These are phyloP conservation scores for Alauda arvensis DNA, from an alignment of 2,797 vertebrate genomes.

Conservation along the genomic window DNA sequence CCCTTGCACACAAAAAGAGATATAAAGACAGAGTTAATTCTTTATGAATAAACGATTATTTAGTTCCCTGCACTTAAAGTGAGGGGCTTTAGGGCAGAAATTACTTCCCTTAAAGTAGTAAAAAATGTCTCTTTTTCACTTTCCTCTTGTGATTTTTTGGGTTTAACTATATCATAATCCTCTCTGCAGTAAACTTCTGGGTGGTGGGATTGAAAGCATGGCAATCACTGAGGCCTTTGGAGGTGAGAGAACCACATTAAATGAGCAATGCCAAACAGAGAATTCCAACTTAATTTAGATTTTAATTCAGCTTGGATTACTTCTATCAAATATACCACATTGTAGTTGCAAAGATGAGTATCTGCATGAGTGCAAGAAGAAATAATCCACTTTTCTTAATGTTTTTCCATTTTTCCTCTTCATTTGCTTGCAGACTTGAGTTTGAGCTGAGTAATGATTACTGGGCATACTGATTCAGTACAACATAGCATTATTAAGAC, in stretches of 20 bases:
- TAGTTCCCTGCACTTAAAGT: not conserved
- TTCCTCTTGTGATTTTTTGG: not conserved
- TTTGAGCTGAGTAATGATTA: not conserved
- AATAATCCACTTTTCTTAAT: not conserved
- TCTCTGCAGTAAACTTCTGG: constrained; percentile 87
- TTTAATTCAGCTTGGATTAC: not conserved
- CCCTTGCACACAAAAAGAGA: not conserved
- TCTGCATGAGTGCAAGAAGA: not conserved
- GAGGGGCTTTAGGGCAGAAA: not conserved
- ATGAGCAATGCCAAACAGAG: not conserved
- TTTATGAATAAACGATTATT: not conserved
- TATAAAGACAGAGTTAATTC: not conserved
- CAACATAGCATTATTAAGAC: not conserved
- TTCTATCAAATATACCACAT: not conserved
- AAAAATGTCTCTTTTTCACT: not conserved
- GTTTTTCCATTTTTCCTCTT: not conserved
- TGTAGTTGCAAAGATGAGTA: not conserved
- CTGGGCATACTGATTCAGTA: not conserved
- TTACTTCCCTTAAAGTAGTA: not conserved
- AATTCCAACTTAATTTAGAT: not conserved
- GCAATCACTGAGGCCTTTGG: constrained; percentile 98
- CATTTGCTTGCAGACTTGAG: not conserved
- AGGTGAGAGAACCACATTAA: constrained; percentile 75
- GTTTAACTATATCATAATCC: constrained; percentile 11
- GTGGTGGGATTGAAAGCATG: constrained; percentile 97